These are phyloP conservation scores for Onychomys torridus DNA, from an alignment of 2,797 vertebrate species.

Conservation along the genomic window DNA sequence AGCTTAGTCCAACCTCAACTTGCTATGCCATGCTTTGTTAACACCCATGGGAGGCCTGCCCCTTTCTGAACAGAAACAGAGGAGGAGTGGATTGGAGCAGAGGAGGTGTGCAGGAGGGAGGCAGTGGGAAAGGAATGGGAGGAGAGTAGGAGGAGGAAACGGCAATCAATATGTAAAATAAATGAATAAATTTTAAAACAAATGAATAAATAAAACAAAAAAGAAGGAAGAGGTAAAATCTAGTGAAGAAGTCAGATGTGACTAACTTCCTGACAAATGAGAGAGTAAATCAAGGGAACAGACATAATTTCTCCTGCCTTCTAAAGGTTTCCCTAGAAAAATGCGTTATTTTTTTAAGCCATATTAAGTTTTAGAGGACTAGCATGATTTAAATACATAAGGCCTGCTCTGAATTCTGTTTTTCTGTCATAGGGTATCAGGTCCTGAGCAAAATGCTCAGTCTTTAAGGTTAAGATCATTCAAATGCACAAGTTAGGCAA, in stretches of 20 bases:
- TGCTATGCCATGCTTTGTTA: no score
- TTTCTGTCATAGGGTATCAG: not conserved
- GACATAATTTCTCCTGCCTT: not conserved
- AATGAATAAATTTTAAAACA: no score
- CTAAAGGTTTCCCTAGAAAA: not conserved
- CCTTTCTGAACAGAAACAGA: no score
- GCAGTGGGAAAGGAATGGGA: no score
- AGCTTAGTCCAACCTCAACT: no score
- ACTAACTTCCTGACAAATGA: conserved; percentile 6
- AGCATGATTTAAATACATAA: not conserved
- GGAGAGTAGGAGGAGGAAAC: no score
- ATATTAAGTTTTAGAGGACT: not conserved
- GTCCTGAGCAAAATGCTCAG: not conserved
- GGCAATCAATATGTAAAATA: no score
- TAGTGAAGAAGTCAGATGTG: not conserved
- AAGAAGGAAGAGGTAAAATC: not conserved
- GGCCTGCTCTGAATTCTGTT: not conserved
- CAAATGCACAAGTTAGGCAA: not conserved
- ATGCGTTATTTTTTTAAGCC: not conserved
- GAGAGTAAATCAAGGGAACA: not conserved
- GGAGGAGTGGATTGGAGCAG: no score
- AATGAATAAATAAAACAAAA: not conserved
- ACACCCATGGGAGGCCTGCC: no score
- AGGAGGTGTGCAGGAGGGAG: no score
- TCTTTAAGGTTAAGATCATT: not conserved